Evolutionary conservation across 2,888 invertebrate species (phyloP), one percentile per base, ranked within the genome.

Genomic region (Acanthosoma haemorrhoidale): DNA sequence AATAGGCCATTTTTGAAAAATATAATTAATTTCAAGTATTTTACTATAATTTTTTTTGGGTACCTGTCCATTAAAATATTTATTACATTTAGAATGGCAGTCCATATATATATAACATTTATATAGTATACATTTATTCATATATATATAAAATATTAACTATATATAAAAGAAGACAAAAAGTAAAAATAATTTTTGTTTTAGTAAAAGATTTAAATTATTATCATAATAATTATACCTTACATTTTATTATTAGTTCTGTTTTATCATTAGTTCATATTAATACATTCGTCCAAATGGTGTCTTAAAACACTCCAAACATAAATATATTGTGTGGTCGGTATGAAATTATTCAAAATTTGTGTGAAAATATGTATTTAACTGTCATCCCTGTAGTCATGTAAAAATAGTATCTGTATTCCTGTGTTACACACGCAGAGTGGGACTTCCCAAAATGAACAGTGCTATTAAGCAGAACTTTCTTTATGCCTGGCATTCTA

Each of bases 81-180:
- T 21, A 58, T 16, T 2, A 63, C 39, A 41, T n/a, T 41, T 39
- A n/a, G 39, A 41, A 38, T 25, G 64, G 64, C 41, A 64, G 57
- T 57, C 25, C 21, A 57, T 57, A 57, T 18, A 18, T 25, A n/a
- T n/a, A n/a, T n/a, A n/a, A n/a, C n/a, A n/a, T n/a, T n/a, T n/a
- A n/a, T n/a, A n/a, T n/a, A n/a, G 51, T 51, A 51, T 21, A 51
- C 51, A 51, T n/a, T 25, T 25, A 25, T 51, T 29, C 21, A 51
- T 51, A 51, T 25, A 13, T 39, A 64, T 64, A 64, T 64, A 64
- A 64, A 64, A 64, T 64, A 64, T 64, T 64, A 64, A 25, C 41
- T 64, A 41, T 15, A 25, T 64, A 61, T 34, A 41, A 64, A 58
- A 39, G 25, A 64, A 64, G 36, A 25, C 25, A 64, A 64, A 41